Conservation (phyloP, 35 echinoderm and acorn worm genomes). For the Amphiura filiformis region DNA sequence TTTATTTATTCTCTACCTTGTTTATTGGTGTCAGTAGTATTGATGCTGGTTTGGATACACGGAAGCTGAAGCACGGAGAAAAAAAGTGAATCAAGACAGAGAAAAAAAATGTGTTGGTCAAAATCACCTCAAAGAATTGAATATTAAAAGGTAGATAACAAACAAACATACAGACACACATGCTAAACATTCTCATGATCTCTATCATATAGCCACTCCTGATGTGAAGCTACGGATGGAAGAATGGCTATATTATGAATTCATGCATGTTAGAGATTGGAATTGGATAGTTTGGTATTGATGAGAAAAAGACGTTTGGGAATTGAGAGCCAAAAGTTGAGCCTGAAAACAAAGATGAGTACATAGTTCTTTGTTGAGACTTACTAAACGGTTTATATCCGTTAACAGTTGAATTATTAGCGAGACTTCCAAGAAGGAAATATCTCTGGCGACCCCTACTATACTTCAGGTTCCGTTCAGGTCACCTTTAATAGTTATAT, state of each 20-base stretch:
- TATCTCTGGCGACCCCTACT: too few relatives aligned
- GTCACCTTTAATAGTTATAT: too few relatives aligned
- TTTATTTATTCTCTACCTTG: too few relatives aligned
- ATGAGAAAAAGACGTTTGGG: too few relatives aligned
- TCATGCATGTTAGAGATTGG: too few relatives aligned
- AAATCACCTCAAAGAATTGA: neutral
- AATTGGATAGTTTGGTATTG: too few relatives aligned
- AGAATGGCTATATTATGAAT: too few relatives aligned
- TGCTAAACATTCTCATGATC: neutral
- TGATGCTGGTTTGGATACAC: neutral
- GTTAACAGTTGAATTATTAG: neutral
- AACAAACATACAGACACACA: neutral
- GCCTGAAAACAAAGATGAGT: too few relatives aligned
- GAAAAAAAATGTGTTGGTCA: neutral
- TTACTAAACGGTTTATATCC: neutral
- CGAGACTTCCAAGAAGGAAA: neutral
- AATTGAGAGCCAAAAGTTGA: too few relatives aligned
- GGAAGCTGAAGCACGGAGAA: neutral
- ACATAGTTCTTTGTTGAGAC: neutral
- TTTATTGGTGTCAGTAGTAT: constrained; percentile 6
- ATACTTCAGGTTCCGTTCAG: too few relatives aligned
- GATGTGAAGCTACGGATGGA: too few relatives aligned
- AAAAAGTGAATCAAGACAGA: neutral
- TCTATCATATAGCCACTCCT: too few relatives aligned
- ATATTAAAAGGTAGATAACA: neutral